phyloP scores from a whole-genome alignment of 2,888 invertebrate species.

The Philhelius pedissequus region DNA sequence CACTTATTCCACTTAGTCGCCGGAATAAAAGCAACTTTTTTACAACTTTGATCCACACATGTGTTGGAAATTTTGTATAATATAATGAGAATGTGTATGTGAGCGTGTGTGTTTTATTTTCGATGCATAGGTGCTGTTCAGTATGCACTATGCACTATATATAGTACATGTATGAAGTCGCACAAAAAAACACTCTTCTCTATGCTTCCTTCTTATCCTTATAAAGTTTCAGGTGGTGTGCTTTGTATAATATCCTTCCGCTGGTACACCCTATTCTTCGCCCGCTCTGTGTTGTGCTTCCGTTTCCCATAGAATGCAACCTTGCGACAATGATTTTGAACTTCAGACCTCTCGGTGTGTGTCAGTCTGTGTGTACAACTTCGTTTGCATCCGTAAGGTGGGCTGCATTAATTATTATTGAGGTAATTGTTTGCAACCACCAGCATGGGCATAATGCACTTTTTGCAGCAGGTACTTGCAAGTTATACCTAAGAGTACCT shows the following conservation, averaged over 20 bases:
- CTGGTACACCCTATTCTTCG: neutral
- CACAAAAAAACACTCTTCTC: neutral
- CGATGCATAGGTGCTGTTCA: neutral
- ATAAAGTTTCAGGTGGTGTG: constrained; percentile 22
- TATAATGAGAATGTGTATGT: neutral
- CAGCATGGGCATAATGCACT: constrained; percentile 14
- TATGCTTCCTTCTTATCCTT: constrained; percentile 1
- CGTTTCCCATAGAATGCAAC: neutral
- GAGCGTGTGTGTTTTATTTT: neutral
- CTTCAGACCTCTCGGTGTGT: constrained; percentile 10
- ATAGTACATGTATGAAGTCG: constrained; percentile 8
- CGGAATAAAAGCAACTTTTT: constrained; percentile 45
- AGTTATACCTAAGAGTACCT: neutral
- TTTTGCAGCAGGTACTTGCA: neutral
- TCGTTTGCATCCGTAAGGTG: constrained; percentile 26
- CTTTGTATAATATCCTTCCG: neutral
- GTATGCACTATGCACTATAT: too few species aligned
- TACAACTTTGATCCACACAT: neutral
- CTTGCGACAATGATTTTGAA: constrained; percentile 43
- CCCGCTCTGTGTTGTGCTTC: neutral
- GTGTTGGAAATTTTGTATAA: neutral
- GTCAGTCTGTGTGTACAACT: constrained; percentile 6
- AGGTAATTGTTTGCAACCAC: constrained; percentile 35
- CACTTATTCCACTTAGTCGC: constrained; percentile 59
- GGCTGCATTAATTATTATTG: constrained; percentile 50